Evolutionary conservation across 2,888 invertebrate genomes (phyloP), one percentile per base, ranked within the genome.

Genomic region (Melikaiella ostensackeni): DNA sequence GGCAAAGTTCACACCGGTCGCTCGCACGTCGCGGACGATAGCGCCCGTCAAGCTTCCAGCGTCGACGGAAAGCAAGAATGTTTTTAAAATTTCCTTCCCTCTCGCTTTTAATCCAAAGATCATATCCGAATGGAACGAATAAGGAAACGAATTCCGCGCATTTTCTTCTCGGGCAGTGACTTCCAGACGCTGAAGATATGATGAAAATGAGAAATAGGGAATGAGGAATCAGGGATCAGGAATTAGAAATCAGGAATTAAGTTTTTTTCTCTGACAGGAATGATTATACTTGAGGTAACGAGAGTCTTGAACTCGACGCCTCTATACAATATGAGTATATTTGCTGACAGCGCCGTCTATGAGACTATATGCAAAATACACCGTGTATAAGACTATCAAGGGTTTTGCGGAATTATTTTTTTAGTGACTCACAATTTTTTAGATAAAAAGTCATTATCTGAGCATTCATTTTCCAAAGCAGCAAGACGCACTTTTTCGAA

Each of bases 1-100:
- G 86, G 87, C 86, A 81, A 87, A 87, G 85, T 88, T 89, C 88
- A 84, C 88, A 86, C 88, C 82, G 84, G 83, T 84, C 84, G 82
- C 86, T 84, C 83, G 83, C 83, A 82, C 85, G 74, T 76, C 61
- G 76, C 61, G 73, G 75, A 59, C 64, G 76, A 75, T 75, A 77
- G 57, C 61, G 30, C 64, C 50, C 70, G 50, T 70, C 70, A 70
- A 50, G 70, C 70, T 70, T 50, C 33, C 46, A 50, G 50, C 50
- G 50, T 70, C 70, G 50, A 70, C 21, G 30, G 30, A 70, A 70
- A 70, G 70, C 70, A 50, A 50, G 27, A 50, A 46, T 50, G 27
- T 70, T 70, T 70, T 27, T 42, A 11, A 46, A 66, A 66, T 59
- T 59, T 21, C 24, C 30, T 33, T 21, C 5, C 30, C 30, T 42